Evolutionary conservation across 2,113 vertebrate genomes (phyloP).

Genomic region (Cynocephalus volans): DNA sequence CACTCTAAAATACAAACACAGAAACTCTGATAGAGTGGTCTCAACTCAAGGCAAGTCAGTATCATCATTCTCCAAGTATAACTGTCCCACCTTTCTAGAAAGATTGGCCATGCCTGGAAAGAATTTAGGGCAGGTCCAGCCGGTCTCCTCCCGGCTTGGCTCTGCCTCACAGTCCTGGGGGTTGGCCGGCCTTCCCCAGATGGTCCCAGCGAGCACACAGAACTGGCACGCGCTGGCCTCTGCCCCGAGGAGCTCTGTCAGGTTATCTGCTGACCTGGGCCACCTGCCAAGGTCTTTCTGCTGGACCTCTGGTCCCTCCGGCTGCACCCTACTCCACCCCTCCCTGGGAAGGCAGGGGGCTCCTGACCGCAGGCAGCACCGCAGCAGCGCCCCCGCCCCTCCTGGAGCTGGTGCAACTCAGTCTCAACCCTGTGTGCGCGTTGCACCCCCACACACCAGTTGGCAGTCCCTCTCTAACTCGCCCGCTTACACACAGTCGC

Average conservation of each 20-base stretch:
- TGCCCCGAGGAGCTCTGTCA: neutral
- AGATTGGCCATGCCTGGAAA: neutral
- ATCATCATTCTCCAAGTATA: neutral
- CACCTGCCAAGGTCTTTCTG: neutral
- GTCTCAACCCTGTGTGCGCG: neutral
- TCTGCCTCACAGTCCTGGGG: neutral
- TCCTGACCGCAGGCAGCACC: neutral
- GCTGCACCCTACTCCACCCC: rapidly evolving
- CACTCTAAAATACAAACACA: neutral
- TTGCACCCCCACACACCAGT: neutral
- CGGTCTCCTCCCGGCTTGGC: neutral
- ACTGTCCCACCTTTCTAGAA: neutral
- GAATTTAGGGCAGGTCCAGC: slow-evolving; percentile 44
- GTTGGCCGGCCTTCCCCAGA: neutral
- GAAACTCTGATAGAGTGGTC: neutral
- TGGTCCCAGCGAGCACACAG: neutral
- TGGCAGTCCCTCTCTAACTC: no score
- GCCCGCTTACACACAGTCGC: neutral
- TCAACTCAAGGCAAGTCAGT: neutral
- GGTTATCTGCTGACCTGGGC: neutral
- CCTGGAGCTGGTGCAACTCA: slow-evolving; percentile 40
- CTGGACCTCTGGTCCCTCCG: neutral
- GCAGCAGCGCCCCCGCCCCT: neutral
- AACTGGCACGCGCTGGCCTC: neutral
- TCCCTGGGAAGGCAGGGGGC: neutral